phyloP scores from a whole-genome alignment of 2,888 invertebrate genomes.

The Lasioglossum oenotherae region DNA sequence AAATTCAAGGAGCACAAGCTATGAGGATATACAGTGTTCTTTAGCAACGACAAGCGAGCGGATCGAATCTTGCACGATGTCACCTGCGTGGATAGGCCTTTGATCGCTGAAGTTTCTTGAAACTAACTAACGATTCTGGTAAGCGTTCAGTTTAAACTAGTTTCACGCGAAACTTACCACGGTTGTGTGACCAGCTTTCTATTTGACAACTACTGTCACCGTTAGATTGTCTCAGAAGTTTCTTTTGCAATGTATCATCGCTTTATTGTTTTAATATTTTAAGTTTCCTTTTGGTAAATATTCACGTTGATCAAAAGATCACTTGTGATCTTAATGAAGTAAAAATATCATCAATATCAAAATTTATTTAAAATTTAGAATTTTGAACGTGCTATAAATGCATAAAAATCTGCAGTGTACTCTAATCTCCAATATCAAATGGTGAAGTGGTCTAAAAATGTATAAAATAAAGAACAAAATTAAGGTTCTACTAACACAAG shows the following conservation, averaged over 20 bases:
- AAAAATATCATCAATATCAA: background rate
- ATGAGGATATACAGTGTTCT: slow-evolving; percentile 7
- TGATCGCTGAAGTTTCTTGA: background rate
- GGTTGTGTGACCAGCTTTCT: no score
- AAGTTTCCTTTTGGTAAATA: background rate
- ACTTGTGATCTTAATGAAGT: background rate
- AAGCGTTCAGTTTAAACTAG: background rate
- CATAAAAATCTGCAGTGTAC: background rate
- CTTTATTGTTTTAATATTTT: background rate
- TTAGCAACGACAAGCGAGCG: background rate
- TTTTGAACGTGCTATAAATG: background rate
- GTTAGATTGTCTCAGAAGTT: no score
- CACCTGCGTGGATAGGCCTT: background rate
- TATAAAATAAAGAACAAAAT: background rate
- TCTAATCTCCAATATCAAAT: background rate
- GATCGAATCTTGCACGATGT: background rate
- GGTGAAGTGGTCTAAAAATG: background rate
- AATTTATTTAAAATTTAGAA: no score
- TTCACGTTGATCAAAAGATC: background rate
- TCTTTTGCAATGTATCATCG: background rate
- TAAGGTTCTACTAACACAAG: background rate
- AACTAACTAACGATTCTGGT: background rate
- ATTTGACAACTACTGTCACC: no score
- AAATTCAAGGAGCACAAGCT: slow-evolving; percentile 8
- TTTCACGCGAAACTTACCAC: background rate